These are phyloP conservation scores for Nothoprocta perdicaria DNA, from an alignment of 2,113 vertebrate species.

Conservation along the genomic window DNA sequence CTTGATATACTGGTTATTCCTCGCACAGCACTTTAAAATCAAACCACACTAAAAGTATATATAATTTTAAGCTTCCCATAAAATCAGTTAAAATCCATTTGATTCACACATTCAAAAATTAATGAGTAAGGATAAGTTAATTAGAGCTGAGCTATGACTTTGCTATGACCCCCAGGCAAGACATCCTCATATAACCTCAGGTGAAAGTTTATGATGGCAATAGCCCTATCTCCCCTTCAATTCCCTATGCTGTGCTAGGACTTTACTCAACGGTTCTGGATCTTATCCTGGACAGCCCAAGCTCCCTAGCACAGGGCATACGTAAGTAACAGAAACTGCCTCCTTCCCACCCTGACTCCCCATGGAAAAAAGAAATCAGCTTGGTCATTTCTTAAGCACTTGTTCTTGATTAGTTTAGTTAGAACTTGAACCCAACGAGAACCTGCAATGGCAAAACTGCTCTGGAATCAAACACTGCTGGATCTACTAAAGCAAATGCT, in stretches of 20 bases:
- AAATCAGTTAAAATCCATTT: background rate
- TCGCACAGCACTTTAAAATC: background rate
- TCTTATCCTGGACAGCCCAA: background rate
- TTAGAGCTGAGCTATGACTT: background rate
- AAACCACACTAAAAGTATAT: background rate
- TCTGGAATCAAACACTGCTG: background rate
- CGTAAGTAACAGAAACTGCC: background rate
- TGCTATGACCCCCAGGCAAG: background rate
- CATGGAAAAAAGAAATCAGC: background rate
- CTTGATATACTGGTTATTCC: background rate
- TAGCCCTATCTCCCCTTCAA: background rate
- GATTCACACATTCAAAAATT: background rate
- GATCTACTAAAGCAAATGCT: background rate
- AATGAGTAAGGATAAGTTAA: conserved; percentile 28
- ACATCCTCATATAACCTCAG: background rate
- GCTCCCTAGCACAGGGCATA: background rate
- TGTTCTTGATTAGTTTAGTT: background rate
- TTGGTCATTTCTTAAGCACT: background rate
- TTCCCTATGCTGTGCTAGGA: background rate
- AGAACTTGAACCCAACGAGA: background rate
- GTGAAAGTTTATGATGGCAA: conserved; percentile 2
- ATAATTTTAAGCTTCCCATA: background rate
- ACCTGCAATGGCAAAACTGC: background rate
- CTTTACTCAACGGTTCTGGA: background rate
- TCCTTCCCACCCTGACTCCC: background rate